Percentiles rank a stretch among this genome's conserved stretches.
Evolutionary conservation across 2,113 vertebrate species (phyloP).

Genomic region (Saiga tatarica): DNA sequence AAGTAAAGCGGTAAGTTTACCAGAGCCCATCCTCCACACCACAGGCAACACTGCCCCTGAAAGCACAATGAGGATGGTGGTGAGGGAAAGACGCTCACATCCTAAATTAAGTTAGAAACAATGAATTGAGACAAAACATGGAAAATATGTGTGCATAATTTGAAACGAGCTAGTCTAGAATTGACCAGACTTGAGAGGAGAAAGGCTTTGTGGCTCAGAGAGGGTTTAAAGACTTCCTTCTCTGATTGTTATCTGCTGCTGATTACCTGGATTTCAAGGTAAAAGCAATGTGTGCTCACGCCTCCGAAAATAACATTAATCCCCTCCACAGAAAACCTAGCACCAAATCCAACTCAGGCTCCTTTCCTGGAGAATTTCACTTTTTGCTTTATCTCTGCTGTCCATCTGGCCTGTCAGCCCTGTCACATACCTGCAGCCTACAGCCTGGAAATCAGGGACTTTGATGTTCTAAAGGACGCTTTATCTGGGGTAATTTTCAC

Average conservation of each 20-base stretch:
- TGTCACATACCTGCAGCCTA: slow-evolving; percentile 84
- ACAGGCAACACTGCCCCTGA: background rate
- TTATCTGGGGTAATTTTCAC: slow-evolving; percentile 88
- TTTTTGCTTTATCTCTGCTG: slow-evolving; percentile 83
- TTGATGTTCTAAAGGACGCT: slow-evolving; percentile 92
- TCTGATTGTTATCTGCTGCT: slow-evolving; percentile 1
- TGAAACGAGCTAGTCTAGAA: background rate
- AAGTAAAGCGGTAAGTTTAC: slow-evolving; percentile 45
- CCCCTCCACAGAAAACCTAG: slow-evolving; percentile 66
- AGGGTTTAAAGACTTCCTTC: background rate
- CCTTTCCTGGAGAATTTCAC: slow-evolving; percentile 71
- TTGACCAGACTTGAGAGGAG: background rate
- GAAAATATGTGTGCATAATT: background rate
- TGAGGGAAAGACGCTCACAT: background rate
- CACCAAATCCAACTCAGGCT: slow-evolving; percentile 50
- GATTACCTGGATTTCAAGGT: slow-evolving; percentile 60
- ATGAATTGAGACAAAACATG: slow-evolving; percentile 14
- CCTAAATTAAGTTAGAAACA: background rate
- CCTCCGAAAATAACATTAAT: slow-evolving; percentile 58
- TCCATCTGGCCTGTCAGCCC: slow-evolving; percentile 84
- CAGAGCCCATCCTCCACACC: slow-evolving; percentile 22
- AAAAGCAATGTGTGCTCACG: slow-evolving; percentile 61
- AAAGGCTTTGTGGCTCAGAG: background rate
- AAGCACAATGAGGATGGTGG: background rate
- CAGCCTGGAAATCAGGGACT: slow-evolving; percentile 83